Evolutionary conservation across 1,140 invertebrate species (phyloP).

Genomic region (Telenomus remus): DNA sequence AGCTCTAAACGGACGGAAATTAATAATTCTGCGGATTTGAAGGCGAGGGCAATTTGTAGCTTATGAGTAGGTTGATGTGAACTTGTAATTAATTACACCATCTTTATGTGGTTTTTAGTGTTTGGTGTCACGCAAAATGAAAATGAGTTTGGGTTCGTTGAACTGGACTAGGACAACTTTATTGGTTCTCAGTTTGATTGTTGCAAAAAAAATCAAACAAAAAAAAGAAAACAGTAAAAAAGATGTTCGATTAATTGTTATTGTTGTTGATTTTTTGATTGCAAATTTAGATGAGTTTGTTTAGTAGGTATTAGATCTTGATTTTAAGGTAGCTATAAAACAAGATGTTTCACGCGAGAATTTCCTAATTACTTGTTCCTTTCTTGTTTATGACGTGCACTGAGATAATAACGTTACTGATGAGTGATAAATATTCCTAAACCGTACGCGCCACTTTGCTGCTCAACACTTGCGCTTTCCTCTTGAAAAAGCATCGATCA

Average conservation of each 20-base stretch:
- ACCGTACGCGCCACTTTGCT: conserved; percentile 43
- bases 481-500: conserved; percentile 47
- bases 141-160: neutral
- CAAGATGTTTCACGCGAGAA: no score
- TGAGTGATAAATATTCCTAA: conserved; percentile 52
- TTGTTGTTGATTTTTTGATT: no score
- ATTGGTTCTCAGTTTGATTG: no score
- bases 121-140: conserved; percentile 7
- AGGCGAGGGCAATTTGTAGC: conserved; percentile 4
- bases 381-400: conserved; percentile 26
- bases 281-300: no score
- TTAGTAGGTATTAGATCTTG: no score
- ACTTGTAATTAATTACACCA: conserved; percentile 12
- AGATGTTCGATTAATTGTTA: no score
- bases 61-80: neutral
- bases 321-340: no score
- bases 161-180: neutral
- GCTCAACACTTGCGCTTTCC: conserved; percentile 49
- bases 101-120: neutral
- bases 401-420: conserved; percentile 37
- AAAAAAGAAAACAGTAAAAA: no score
- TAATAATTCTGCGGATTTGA: conserved; percentile 6
- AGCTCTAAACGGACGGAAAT: no score
- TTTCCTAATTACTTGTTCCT: neutral
- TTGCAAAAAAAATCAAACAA: no score